Percentiles rank a stretch among this genome's conserved stretches.
Conservation (phyloP, 2,797 vertebrate species). For the Rhadinocentrus ornatus region DNA sequence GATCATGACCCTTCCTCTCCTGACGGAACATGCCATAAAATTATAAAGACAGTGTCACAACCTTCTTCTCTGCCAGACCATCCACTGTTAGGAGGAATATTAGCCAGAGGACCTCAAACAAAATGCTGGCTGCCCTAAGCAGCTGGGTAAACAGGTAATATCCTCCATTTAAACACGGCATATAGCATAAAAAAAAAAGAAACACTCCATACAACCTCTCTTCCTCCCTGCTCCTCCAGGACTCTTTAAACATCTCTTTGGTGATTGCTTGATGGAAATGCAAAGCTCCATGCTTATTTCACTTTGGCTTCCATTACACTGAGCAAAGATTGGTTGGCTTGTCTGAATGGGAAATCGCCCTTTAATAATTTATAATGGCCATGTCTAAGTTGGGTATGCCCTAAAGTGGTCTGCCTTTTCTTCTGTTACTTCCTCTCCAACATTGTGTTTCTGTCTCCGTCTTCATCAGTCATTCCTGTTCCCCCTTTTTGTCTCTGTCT, state of each 20-base stretch:
- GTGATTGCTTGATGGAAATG: slow-evolving; percentile 80
- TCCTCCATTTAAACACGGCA: slow-evolving; percentile 71
- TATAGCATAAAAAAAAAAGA: slow-evolving; percentile 28
- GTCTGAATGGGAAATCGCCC: slow-evolving; percentile 72
- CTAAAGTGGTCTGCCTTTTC: slow-evolving; percentile 66
- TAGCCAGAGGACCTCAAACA: slow-evolving; percentile 78
- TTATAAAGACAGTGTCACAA: slow-evolving; percentile 65
- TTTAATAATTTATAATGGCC: slow-evolving; percentile 83
- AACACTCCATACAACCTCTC: background rate
- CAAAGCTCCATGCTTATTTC: slow-evolving; percentile 50
- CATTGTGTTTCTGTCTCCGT: slow-evolving; percentile 48
- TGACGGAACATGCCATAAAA: slow-evolving; percentile 51
- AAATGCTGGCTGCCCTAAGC: slow-evolving; percentile 69
- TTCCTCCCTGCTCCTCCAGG: slow-evolving; percentile 2
- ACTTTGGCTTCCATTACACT: slow-evolving; percentile 78
- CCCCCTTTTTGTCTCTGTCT: slow-evolving; percentile 28
- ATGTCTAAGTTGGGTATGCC: slow-evolving; percentile 78
- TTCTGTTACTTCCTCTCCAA: slow-evolving; percentile 39
- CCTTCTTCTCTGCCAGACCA: slow-evolving; percentile 13
- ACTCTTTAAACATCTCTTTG: slow-evolving; percentile 66
- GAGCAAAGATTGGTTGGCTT: slow-evolving; percentile 78
- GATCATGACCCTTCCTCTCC: slow-evolving; percentile 55
- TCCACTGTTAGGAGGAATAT: slow-evolving; percentile 58
- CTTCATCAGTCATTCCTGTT: slow-evolving; percentile 42
- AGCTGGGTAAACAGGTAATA: slow-evolving; percentile 80